These are phyloP conservation scores for Platanista minor DNA, from an alignment of 2,113 vertebrate species.

Conservation along the genomic window DNA sequence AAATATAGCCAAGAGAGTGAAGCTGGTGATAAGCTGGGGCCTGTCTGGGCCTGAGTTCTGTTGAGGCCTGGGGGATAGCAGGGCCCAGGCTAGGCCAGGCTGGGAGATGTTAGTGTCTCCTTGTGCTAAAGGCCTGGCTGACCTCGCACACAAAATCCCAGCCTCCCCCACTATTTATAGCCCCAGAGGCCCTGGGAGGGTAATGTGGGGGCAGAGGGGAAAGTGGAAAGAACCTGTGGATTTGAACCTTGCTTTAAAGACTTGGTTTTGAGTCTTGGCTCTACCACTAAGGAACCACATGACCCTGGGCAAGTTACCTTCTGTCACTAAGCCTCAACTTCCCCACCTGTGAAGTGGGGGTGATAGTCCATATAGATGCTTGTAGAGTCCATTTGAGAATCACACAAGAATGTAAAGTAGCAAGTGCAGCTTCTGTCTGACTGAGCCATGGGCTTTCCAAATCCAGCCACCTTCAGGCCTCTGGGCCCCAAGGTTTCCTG, in stretches of 20 bases:
- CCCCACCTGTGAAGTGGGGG: not conserved
- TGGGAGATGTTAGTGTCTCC: not conserved
- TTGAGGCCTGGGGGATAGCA: not conserved
- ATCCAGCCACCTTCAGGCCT: not conserved
- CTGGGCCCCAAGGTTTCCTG: not conserved
- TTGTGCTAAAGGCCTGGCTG: not conserved
- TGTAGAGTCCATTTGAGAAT: not conserved
- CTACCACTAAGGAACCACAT: not conserved
- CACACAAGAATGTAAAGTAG: not conserved
- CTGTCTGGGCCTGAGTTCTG: not conserved
- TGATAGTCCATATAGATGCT: not conserved
- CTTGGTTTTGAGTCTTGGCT: not conserved
- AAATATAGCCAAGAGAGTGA: not conserved
- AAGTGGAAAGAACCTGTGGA: not conserved
- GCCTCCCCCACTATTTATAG: not conserved
- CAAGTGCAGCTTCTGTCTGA: not conserved
- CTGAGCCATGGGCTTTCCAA: not conserved
- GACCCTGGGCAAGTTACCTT: not conserved
- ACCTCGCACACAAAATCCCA: not conserved
- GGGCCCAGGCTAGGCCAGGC: not conserved
- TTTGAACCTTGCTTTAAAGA: not conserved
- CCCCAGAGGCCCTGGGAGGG: not conserved
- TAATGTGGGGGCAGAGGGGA: not conserved
- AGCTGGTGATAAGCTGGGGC: not conserved
- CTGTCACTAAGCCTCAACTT: not conserved